phyloP scores from a whole-genome alignment of 2,888 invertebrate genomes.

The Pilophorus perplexus region DNA sequence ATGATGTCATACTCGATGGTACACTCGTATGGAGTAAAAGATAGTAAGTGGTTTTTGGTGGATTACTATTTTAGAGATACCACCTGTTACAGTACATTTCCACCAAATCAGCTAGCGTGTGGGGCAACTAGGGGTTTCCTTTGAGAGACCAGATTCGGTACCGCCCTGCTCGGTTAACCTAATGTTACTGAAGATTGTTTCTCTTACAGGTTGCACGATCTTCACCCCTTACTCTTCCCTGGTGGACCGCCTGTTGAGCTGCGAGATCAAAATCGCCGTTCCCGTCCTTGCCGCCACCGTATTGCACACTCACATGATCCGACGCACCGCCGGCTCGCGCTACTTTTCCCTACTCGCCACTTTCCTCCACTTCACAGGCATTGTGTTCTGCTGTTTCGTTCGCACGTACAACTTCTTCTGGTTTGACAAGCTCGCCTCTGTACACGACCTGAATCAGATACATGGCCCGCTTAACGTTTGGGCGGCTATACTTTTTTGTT shows the following conservation, averaged over 20 bases:
- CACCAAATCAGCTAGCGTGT: too few relatives aligned
- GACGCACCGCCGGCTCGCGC: not conserved
- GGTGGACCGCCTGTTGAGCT: not conserved
- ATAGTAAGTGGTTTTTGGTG: not conserved
- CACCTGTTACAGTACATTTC: too few relatives aligned
- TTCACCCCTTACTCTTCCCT: not conserved
- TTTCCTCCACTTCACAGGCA: slow-evolving; percentile 3
- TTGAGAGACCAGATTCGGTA: not conserved
- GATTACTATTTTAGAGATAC: too few relatives aligned
- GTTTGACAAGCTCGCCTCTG: not conserved
- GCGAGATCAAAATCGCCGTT: slow-evolving; percentile 17
- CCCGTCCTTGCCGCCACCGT: slow-evolving; percentile 1
- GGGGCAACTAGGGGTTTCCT: not conserved
- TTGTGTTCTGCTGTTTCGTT: not conserved
- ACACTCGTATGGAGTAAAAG: not conserved
- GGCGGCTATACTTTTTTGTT: not conserved
- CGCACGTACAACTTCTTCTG: slow-evolving; percentile 9
- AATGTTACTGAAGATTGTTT: too few relatives aligned
- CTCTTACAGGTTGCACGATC: slow-evolving; percentile 11
- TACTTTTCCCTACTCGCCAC: slow-evolving; percentile 19
- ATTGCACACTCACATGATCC: not conserved
- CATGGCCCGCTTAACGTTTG: slow-evolving; percentile 3
- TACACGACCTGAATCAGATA: slow-evolving; percentile 1
- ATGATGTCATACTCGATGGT: not conserved
- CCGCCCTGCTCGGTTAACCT: too few relatives aligned